Evolutionary conservation across 2,888 invertebrate species (phyloP).

Genomic region (Pachycephus smyrnensis): DNA sequence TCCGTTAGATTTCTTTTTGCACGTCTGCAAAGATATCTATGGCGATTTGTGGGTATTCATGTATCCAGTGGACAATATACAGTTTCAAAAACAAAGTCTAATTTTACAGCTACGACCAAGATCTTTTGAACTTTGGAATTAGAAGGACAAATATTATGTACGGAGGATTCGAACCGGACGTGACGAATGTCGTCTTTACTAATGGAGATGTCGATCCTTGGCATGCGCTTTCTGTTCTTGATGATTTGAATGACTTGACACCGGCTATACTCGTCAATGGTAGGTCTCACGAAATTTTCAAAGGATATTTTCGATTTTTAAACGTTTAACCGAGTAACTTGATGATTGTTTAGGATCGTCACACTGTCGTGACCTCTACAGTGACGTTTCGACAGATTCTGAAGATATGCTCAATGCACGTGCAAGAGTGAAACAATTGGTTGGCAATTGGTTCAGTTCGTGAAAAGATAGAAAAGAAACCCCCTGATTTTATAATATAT

Average conservation of each 20-base stretch:
- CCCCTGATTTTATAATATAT: not conserved
- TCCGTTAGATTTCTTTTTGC: constrained; percentile 68
- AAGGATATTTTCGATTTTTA: not conserved
- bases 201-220: constrained; percentile 75
- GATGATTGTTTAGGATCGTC: constrained; percentile 41
- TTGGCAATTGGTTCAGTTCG: constrained; percentile 36
- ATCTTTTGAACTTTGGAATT: constrained; percentile 62
- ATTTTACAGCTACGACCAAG: constrained; percentile 42
- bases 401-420: constrained; percentile 40
- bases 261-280: constrained; percentile 56
- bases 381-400: constrained; percentile 28
- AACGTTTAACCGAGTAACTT: not conserved
- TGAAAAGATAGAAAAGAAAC: not conserved
- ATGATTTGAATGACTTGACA: constrained; percentile 58
- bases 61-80: not conserved
- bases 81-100: not conserved
- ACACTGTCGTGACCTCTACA: constrained; percentile 47
- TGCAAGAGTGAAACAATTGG: constrained; percentile 33
- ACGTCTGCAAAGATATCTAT: constrained; percentile 66
- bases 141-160: constrained; percentile 68
- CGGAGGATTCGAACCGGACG: constrained; percentile 68
- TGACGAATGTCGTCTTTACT: constrained; percentile 71
- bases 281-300: constrained; percentile 22
- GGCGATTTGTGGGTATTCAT: constrained; percentile 60
- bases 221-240: constrained; percentile 69